Base-by-base conservation (phyloP, 2,113 vertebrate genomes). In the Diglossa brunneiventris region DNA sequence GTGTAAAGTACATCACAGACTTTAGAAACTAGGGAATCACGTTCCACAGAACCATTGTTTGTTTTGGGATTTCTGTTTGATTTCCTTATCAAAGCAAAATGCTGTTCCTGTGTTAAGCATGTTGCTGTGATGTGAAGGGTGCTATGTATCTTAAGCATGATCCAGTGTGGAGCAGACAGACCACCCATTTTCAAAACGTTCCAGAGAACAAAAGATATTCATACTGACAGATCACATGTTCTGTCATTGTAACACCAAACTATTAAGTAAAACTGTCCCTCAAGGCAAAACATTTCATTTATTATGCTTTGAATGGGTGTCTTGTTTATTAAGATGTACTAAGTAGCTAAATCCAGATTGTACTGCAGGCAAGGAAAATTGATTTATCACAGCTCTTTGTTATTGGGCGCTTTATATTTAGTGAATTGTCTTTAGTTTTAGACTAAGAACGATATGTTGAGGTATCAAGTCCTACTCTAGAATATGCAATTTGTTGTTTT, bases 231-330 rank as follows among this genome's bases (percentile, higher is more conserved):
- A 95, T 93, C 95, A 85, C 95, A 92, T 80, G 73, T 95, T 96
- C 82, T 97, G 90, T 95, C 85, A 74, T 89, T 66, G 24, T 95
- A 92, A 86, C 86, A 96, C 93, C 90, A 95, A 97, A 89, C 94
- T 96, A 91, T 96, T 96, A 96, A 76, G 92, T 96, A 94, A 97
- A 98, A 96, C 87, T 85, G 87, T 95, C 95, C 97, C 97, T 98
- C 81, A 97, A 97, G 97, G 97, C 98, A 97, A 97, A 97, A 83
- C 94, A 94, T 97, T 98, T 97, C n/a, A 97, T 97, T 97, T 97
- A 84, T 97, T 97, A 97, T 97, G 94, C 78, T 98, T 97, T 97
- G 97, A 98, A 96, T 96, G 87, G 90, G 80, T 95, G 96, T 93
- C 94, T 97, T 97, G 80, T 97, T 98, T 98, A 97, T 98, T 96